These are phyloP conservation scores for Nephrotoma appendiculata DNA, from an alignment of 2,888 invertebrate species.

Conservation along the genomic window DNA sequence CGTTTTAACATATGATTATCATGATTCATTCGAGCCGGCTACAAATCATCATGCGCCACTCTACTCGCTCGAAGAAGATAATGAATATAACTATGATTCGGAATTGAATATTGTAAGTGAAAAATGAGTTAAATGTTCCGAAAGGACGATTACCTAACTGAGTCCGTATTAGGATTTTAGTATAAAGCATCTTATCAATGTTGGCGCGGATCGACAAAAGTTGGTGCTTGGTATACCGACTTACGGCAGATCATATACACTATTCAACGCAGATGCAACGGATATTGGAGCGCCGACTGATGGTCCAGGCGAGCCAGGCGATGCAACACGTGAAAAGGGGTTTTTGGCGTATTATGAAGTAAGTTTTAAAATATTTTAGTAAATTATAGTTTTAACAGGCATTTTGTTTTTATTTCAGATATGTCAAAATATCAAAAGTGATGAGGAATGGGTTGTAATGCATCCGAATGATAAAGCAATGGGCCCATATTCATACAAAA, in stretches of 20 bases:
- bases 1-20: constrained; percentile 81
- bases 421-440: constrained; percentile 64
- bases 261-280: constrained; percentile 70
- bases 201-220: constrained; percentile 66
- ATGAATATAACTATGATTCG: constrained; percentile 75
- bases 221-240: constrained; percentile 77
- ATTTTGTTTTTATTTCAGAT: constrained; percentile 42
- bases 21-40: constrained; percentile 79
- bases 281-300: constrained; percentile 81
- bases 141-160: constrained; percentile 7
- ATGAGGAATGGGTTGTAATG: constrained; percentile 63
- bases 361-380: constrained; percentile 12
- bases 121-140: not conserved
- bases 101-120: constrained; percentile 79
- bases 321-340: constrained; percentile 82
- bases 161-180: constrained; percentile 57
- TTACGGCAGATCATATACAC: constrained; percentile 79
- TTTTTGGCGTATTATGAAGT: constrained; percentile 89
- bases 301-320: constrained; percentile 82
- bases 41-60: constrained; percentile 86
- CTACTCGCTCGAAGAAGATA: constrained; percentile 63
- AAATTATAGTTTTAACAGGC: not conserved
- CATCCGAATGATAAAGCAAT: constrained; percentile 67
- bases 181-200: constrained; percentile 63
- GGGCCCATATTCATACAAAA: constrained; percentile 80